phyloP scores from a whole-genome alignment of 2,888 invertebrate species.

The Eupithecia subumbrata region DNA sequence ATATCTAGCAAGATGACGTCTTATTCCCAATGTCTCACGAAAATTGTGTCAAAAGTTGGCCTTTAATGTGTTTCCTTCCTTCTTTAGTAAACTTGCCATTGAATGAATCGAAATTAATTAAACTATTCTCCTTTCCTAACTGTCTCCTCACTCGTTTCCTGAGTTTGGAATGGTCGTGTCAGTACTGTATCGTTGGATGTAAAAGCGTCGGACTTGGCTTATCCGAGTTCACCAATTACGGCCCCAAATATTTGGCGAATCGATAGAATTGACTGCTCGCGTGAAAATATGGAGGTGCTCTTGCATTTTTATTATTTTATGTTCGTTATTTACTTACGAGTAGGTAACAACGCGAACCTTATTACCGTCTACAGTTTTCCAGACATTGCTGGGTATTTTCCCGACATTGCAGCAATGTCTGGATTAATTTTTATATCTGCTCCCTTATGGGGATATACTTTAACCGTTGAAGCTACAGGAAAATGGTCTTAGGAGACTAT shows the following conservation, averaged over 20 bases:
- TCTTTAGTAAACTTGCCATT: not conserved
- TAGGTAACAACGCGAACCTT: not conserved
- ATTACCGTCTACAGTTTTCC: not conserved
- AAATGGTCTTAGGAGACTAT: not conserved
- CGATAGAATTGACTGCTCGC: slow-evolving; percentile 36
- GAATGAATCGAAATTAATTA: not conserved
- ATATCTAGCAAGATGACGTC: too few relatives aligned
- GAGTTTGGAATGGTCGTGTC: not conserved
- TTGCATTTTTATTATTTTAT: slow-evolving; percentile 20
- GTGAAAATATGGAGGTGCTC: slow-evolving; percentile 26
- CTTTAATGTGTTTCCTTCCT: not conserved
- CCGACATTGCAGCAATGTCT: too few relatives aligned
- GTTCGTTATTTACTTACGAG: not conserved
- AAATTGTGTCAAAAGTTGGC: not conserved
- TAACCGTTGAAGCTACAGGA: not conserved
- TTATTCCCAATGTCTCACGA: not conserved
- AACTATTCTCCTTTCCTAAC: not conserved
- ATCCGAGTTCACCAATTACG: slow-evolving; percentile 38
- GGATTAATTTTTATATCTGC: too few relatives aligned
- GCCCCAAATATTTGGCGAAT: slow-evolving; percentile 42
- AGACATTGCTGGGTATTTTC: not conserved
- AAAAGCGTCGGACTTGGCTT: slow-evolving; percentile 12
- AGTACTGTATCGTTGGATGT: slow-evolving; percentile 5
- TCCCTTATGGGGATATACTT: too few relatives aligned
- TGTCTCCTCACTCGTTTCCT: not conserved